Percentiles rank a stretch among this genome's conserved stretches.
Conservation (phyloP, 2,797 vertebrate genomes). For the Lacerta agilis region DNA sequence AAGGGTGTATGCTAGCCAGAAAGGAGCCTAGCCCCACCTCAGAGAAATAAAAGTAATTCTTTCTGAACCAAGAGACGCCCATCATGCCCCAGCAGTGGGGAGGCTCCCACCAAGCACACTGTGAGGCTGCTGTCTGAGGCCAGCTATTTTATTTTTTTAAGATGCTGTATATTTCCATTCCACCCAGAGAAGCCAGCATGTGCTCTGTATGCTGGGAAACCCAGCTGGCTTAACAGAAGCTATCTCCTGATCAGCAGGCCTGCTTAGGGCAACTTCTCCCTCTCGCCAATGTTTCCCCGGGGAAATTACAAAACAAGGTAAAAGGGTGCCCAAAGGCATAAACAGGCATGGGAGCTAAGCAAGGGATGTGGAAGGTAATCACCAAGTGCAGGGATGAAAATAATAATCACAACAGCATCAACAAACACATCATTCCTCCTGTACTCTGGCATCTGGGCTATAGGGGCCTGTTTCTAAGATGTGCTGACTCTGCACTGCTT, state of each 20-base stretch:
- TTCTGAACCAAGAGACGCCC: background rate
- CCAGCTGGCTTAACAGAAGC: background rate
- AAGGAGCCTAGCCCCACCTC: background rate
- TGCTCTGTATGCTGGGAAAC: background rate
- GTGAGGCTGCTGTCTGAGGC: background rate
- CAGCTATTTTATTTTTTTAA: background rate
- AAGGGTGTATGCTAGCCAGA: no score
- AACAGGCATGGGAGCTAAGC: background rate
- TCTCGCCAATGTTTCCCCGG: background rate
- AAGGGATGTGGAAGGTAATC: background rate
- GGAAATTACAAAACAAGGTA: constrained; percentile 14
- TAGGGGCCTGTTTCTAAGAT: background rate
- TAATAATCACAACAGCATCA: no score
- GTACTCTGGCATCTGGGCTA: background rate
- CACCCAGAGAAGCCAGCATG: background rate
- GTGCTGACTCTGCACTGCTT: background rate
- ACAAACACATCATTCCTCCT: background rate
- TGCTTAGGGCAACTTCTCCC: background rate
- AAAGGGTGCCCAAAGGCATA: background rate
- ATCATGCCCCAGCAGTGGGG: background rate
- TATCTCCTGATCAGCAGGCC: background rate
- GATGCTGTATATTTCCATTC: constrained; percentile 1
- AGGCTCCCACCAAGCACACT: background rate
- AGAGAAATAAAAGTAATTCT: background rate
- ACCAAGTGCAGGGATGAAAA: background rate